A percentile compares a stretch with the other conserved stretches of the same genome.
These are phyloP conservation scores for Ametastegia equiseti DNA, from an alignment of 2,888 invertebrate species.

Conservation along the genomic window DNA sequence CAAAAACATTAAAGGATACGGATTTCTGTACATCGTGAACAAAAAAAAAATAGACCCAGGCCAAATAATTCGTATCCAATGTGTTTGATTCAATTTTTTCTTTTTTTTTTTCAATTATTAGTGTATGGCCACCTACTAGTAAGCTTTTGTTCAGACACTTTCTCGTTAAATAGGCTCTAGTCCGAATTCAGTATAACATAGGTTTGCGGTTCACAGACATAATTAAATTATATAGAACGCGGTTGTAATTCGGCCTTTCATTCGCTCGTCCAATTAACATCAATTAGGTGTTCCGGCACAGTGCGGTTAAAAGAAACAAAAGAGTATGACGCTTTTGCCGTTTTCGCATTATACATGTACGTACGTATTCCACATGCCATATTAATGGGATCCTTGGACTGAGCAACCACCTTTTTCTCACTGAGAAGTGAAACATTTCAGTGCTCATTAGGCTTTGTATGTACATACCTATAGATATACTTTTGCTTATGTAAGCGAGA, in stretches of 20 bases:
- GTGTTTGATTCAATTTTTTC: not conserved
- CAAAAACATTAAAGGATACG: not conserved
- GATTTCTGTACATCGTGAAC: not conserved
- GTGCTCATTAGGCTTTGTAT: not conserved
- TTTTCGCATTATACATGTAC: not conserved
- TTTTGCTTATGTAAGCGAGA: too few relatives aligned
- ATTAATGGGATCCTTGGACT: not conserved
- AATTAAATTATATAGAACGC: not conserved
- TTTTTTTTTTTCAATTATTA: not conserved
- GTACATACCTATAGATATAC: not conserved
- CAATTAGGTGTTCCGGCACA: slow-evolving; percentile 62
- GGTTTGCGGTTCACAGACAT: not conserved
- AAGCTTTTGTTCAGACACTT: not conserved
- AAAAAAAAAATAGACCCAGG: not conserved
- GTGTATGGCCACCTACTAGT: not conserved
- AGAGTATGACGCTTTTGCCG: not conserved
- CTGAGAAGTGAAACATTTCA: not conserved
- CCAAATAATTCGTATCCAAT: not conserved
- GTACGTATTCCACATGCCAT: not conserved
- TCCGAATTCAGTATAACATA: not conserved
- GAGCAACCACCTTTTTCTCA: not conserved
- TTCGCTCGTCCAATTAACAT: slow-evolving; percentile 61
- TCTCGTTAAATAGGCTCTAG: not conserved
- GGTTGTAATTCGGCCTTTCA: slow-evolving; percentile 51
- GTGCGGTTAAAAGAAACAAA: not conserved